These are phyloP conservation scores for Gambusia yucatana DNA, from an alignment of 2,797 vertebrate species.

Conservation along the genomic window DNA sequence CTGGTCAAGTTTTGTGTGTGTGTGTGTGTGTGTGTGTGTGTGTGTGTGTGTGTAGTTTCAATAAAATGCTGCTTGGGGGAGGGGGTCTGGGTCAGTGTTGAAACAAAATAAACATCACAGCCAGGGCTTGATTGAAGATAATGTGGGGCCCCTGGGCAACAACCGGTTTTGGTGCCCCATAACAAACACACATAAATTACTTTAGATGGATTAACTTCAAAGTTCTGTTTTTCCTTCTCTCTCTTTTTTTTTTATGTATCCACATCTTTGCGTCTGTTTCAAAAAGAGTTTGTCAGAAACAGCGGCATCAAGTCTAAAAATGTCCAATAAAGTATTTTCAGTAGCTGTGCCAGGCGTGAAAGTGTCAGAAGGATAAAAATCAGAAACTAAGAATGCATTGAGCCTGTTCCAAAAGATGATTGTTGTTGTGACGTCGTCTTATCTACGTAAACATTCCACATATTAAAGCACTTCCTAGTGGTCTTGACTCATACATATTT, in stretches of 20 bases:
- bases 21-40: neutral
- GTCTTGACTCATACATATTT: neutral
- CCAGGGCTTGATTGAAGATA: neutral
- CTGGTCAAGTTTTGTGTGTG: no score
- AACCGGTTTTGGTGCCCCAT: neutral
- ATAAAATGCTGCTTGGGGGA: neutral
- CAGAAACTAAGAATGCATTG: neutral
- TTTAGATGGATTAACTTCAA: neutral
- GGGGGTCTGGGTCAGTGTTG: no score
- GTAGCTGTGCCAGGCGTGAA: neutral
- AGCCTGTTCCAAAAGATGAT: neutral
- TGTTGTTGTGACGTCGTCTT: neutral
- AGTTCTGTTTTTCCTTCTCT: neutral
- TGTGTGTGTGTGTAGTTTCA: neutral
- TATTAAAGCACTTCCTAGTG: neutral
- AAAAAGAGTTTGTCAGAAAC: neutral
- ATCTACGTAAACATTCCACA: neutral
- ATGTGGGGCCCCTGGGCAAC: neutral
- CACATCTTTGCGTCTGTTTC: neutral
- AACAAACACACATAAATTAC: neutral
- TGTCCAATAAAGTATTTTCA: neutral
- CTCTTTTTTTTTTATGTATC: neutral
- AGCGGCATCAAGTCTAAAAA: neutral
- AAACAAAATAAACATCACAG: neutral
- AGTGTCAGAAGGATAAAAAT: neutral